A percentile compares a stretch with the other conserved stretches of the same genome.
phyloP scores from a whole-genome alignment of 2,797 vertebrate species.

The Manis pentadactyla region DNA sequence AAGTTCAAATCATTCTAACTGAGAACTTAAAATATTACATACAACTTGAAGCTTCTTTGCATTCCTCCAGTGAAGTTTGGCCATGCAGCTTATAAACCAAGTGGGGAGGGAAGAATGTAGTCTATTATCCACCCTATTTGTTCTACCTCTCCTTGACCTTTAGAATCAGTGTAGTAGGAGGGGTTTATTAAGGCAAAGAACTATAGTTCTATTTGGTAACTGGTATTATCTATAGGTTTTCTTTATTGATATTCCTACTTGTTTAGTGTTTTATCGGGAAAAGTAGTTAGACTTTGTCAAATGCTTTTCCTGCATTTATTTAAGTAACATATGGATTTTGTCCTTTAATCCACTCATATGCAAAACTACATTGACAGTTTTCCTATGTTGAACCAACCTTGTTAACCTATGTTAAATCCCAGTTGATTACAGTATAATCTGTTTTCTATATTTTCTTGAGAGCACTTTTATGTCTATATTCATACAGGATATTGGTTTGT shows the following conservation, averaged over 20 bases:
- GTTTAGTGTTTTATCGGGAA: neutral
- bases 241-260: neutral
- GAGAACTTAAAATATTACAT: neutral
- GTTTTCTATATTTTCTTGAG: neutral
- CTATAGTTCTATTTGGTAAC: neutral
- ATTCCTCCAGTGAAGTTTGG: neutral
- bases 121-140: neutral
- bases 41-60: neutral
- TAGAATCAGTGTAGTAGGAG: neutral
- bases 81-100: neutral
- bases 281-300: neutral
- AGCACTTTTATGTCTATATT: neutral
- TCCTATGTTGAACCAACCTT: neutral
- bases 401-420: neutral
- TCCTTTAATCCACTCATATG: neutral
- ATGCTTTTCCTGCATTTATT: neutral
- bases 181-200: neutral
- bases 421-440: neutral
- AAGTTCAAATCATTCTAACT: neutral
- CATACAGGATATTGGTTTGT: neutral
- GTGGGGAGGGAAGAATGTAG: neutral
- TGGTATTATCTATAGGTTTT: neutral
- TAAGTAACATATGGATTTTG: neutral
- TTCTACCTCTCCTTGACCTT: neutral
- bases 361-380: neutral